Conservation (phyloP, 2,888 invertebrate genomes). For the Meliscaeva auricollis region DNA sequence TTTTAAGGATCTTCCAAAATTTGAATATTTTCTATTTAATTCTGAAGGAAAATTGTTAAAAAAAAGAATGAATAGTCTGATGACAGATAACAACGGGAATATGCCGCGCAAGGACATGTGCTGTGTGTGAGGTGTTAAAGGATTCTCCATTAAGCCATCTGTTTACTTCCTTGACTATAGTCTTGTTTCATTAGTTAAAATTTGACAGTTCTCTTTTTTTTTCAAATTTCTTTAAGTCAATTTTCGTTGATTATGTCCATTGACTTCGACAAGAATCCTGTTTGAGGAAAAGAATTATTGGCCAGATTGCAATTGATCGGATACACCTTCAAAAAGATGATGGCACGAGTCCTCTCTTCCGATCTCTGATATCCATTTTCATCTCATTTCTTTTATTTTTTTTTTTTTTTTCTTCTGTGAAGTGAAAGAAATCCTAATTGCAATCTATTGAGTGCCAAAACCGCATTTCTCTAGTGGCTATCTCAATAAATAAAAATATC, state of each 20-base stretch:
- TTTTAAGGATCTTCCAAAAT: constrained; percentile 35
- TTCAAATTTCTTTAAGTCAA: constrained; percentile 35
- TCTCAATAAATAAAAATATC: constrained; percentile 53
- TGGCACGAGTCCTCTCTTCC: constrained; percentile 52
- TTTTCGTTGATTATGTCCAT: constrained; percentile 42
- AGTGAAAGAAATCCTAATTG: constrained; percentile 72
- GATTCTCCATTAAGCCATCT: constrained; percentile 64
- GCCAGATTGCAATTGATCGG: constrained; percentile 69
- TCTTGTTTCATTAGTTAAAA: constrained; percentile 50
- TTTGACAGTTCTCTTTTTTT: constrained; percentile 49
- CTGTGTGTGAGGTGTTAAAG: constrained; percentile 58
- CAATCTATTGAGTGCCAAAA: constrained; percentile 68
- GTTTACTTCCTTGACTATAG: constrained; percentile 15
- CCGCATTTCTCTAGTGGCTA: constrained; percentile 71
- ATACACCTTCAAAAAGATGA: constrained; percentile 42
- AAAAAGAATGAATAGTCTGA: constrained; percentile 34
- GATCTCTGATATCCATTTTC: constrained; percentile 8
- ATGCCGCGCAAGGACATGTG: constrained; percentile 62
- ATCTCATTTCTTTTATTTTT: not conserved
- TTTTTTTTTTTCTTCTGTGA: constrained; percentile 2
- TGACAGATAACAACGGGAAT: constrained; percentile 55
- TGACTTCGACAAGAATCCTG: not conserved
- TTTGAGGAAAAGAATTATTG: constrained; percentile 62
- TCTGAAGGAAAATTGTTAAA: constrained; percentile 12
- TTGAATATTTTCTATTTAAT: constrained; percentile 46